Evolutionary conservation across 37 sponge, comb jelly and placozoan species (phyloP), one percentile per base, ranked within the genome.

Genomic region (Theonella swinhoei): DNA sequence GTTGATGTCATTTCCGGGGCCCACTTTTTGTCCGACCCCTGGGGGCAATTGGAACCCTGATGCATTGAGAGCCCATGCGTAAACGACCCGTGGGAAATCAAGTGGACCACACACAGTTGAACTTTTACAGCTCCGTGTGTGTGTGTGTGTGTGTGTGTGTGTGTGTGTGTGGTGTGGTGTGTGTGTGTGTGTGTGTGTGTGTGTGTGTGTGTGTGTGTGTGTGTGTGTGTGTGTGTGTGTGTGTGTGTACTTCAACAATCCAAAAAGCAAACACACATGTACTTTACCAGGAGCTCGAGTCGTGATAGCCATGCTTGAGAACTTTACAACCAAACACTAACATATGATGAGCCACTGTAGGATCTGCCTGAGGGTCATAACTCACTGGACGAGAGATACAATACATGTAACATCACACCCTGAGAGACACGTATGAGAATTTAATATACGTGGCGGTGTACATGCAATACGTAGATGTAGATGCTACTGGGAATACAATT

Each of bases 61-160:
- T 32, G 96, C 96, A 68, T 90, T 87, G 41, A 81, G 86, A 5
- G 91, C 96, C 96, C 96, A 95, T 31, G 91, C 93, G 71, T 64
- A 95, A 25, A 95, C 1, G 38, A 89, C 76, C 7, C 42, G 39
- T 7, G 69, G 54, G 8, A 28, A 23, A n/a, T 35, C 62, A 26
- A 28, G 9, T 1, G 14, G 0, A 0, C 39, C 37, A 31, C 86
- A 85, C 1, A 78, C 38, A 29, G 32, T 11, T 5, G 2, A 36
- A 43, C 72, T 42, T 72, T 62, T 39, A 47, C 86, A 85, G n/a
- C 23, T n/a, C 86, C 86, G 76, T 69, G 37, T 26, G 58, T 42
- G 33, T n/a, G n/a, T n/a, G n/a, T n/a, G n/a, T n/a, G n/a, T n/a
- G n/a, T n/a, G n/a, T n/a, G n/a, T 9, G 30, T 9, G 11, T 0